A percentile compares a stretch with the other conserved stretches of the same genome.
phyloP scores from a whole-genome alignment of 2,797 vertebrate species.

The Discoglossus pictus region DNA sequence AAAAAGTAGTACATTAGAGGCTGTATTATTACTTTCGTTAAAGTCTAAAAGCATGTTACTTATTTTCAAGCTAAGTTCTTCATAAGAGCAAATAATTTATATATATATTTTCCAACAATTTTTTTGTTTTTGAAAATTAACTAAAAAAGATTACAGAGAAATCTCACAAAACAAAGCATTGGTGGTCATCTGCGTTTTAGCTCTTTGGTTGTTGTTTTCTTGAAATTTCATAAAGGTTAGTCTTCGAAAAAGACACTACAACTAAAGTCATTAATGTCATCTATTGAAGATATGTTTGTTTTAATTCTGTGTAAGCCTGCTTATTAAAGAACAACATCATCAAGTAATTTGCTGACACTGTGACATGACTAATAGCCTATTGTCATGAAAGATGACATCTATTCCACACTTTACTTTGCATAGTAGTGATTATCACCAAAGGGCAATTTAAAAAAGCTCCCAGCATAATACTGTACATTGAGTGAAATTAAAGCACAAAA shows the following conservation, averaged over 20 bases:
- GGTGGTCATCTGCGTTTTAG: no score
- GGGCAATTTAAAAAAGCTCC: constrained; percentile 30
- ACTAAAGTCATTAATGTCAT: constrained; percentile 23
- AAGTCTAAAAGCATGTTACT: no score
- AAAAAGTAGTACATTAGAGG: no score
- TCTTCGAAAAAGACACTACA: constrained; percentile 13
- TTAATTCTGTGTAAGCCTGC: constrained; percentile 34
- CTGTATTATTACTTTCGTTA: no score
- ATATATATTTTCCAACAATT: no score
- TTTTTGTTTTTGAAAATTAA: no score
- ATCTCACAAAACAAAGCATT: no score
- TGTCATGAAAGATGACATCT: constrained; percentile 43
- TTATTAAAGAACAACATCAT: constrained; percentile 44
- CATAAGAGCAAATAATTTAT: no score
- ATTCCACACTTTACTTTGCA: constrained; percentile 27
- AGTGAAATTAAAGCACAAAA: constrained; percentile 2
- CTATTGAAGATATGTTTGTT: constrained; percentile 31
- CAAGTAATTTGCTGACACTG: constrained; percentile 48
- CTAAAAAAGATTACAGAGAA: no score
- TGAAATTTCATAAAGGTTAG: constrained; percentile 9
- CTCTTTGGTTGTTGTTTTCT: no score
- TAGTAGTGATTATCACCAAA: constrained; percentile 38
- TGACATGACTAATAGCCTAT: constrained; percentile 45
- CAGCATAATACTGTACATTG: constrained; percentile 5
- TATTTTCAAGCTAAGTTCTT: no score